Conservation (phyloP, 2,888 invertebrate genomes). For the Rambutsinella grinnellia region DNA sequence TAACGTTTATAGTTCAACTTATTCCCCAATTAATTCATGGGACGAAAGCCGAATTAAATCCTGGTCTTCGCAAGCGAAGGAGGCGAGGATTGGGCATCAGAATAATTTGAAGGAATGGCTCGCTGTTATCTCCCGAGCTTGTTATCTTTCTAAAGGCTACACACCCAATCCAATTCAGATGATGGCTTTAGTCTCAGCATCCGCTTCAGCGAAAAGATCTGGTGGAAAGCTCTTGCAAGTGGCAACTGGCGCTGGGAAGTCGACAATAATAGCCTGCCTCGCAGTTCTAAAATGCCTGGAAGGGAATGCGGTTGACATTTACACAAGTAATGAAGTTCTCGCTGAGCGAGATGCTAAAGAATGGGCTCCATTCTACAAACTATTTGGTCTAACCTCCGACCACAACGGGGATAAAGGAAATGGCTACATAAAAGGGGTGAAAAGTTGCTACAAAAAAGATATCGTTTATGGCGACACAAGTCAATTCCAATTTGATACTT, state of each 20-base stretch:
- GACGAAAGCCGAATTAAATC: too few species aligned
- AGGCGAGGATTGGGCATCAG: neutral
- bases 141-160: neutral
- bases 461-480: conserved; percentile 68
- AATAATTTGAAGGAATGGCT: neutral
- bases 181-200: too few species aligned
- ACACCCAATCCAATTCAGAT: conserved; percentile 6
- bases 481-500: conserved; percentile 68
- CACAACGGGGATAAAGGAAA: conserved; percentile 66
- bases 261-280: conserved; percentile 67
- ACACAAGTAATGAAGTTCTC: conserved; percentile 68
- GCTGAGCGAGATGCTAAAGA: conserved; percentile 67
- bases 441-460: conserved; percentile 63
- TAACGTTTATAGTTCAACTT: too few species aligned
- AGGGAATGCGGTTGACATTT: conserved; percentile 67
- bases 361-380: conserved; percentile 63
- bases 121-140: conserved; percentile 4
- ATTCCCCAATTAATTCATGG: too few species aligned
- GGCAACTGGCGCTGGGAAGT: conserved; percentile 69
- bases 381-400: conserved; percentile 67
- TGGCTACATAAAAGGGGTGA: conserved; percentile 60
- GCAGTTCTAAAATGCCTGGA: conserved; percentile 67
- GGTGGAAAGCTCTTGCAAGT: too few species aligned
- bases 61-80: too few species aligned
- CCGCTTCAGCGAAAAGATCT: too few species aligned